These are phyloP conservation scores for human (Homo sapiens) DNA, from an alignment of 2,113 vertebrate genomes.

Conservation along the genomic window GRCh38 chr13:110639501-110640000, in stretches of 20 bases:
- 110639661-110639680: rapidly evolving
- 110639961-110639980: background rate
- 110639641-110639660: rapidly evolving
- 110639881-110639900: background rate
- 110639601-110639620: rapidly evolving
- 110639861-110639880: constrained; percentile 44
- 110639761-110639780: constrained; percentile 69
- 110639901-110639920: background rate
- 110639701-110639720: background rate
- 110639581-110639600: rapidly evolving
- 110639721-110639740: background rate
- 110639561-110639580: rapidly evolving
- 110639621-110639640: rapidly evolving
- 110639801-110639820: constrained; percentile 55
- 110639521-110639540: background rate
- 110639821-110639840: constrained; percentile 60
- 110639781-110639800: constrained; percentile 57
- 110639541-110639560: background rate
- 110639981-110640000: constrained; percentile 29
- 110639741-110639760: background rate
- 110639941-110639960: constrained; percentile 15
- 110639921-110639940: background rate
- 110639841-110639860: constrained; percentile 31
- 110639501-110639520: no score
- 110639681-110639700: background rate